A percentile compares a stretch with the other conserved stretches of the same genome.
These are phyloP conservation scores for Tapirus terrestris DNA, from an alignment of 2,113 vertebrate species.

Conservation along the genomic window DNA sequence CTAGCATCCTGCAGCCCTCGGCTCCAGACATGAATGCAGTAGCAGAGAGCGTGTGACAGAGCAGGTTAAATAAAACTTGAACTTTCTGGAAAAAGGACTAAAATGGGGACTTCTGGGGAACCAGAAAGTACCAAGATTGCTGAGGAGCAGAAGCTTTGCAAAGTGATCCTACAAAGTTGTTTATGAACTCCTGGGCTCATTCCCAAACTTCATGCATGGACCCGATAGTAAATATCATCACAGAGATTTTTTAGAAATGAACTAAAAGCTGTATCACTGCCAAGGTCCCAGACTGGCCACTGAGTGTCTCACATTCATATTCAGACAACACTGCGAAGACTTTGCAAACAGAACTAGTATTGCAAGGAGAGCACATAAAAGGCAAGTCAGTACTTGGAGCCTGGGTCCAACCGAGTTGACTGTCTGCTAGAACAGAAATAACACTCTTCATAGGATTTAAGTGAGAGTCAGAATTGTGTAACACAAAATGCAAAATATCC, in stretches of 20 bases:
- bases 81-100: background rate
- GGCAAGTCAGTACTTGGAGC: background rate
- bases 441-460: background rate
- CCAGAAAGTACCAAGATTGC: background rate
- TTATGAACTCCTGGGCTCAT: background rate
- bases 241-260: background rate
- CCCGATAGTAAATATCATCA: background rate
- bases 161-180: background rate
- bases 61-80: background rate
- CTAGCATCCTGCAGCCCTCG: background rate
- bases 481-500: background rate
- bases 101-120: background rate
- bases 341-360: background rate
- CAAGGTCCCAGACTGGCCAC: background rate
- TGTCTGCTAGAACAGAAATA: background rate
- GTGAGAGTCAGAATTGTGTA: background rate
- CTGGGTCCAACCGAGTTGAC: background rate
- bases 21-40: background rate
- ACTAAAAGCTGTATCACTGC: background rate
- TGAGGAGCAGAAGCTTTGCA: background rate
- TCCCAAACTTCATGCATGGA: background rate
- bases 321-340: background rate
- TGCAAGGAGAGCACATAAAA: background rate
- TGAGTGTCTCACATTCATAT: background rate
- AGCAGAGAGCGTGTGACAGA: background rate